phyloP scores from a whole-genome alignment of 2,888 invertebrate genomes.

The Hartigia nigra region DNA sequence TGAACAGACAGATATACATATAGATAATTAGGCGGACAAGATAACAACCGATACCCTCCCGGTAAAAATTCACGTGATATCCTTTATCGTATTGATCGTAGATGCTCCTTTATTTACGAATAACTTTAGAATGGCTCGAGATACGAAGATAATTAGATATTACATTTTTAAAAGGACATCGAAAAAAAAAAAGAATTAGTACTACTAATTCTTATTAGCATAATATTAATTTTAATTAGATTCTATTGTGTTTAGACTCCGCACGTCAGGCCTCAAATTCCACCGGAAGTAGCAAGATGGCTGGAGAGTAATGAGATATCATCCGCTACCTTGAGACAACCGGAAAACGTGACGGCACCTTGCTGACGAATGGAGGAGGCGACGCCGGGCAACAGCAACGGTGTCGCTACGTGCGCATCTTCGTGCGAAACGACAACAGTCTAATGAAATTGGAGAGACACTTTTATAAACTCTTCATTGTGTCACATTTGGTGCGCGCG shows the following conservation, averaged over 20 bases:
- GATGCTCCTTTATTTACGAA: neutral
- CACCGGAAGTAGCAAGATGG: conserved; percentile 76
- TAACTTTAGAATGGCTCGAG: neutral
- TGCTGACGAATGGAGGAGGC: conserved; percentile 56
- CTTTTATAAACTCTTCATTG: conserved; percentile 2
- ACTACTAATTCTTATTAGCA: too few species aligned
- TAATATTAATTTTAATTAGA: neutral
- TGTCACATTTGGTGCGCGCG: neutral
- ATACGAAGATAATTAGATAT: neutral
- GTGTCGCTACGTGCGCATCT: conserved; percentile 38
- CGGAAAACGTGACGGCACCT: conserved; percentile 28
- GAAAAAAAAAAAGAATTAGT: too few species aligned
- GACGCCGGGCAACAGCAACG: conserved; percentile 33
- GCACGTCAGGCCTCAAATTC: conserved; percentile 71
- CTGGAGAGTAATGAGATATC: conserved; percentile 79
- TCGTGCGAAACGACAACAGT: conserved; percentile 46
- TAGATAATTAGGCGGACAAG: too few species aligned
- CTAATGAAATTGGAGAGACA: conserved; percentile 22
- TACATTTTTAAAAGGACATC: neutral
- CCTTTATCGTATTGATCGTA: too few species aligned
- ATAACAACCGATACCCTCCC: too few species aligned
- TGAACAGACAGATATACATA: too few species aligned
- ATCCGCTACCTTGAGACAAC: conserved; percentile 72
- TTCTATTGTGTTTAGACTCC: conserved; percentile 38
- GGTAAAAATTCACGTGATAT: too few species aligned